Base-by-base conservation (phyloP, 2,113 vertebrate genomes). In the Epinephelus moara region DNA sequence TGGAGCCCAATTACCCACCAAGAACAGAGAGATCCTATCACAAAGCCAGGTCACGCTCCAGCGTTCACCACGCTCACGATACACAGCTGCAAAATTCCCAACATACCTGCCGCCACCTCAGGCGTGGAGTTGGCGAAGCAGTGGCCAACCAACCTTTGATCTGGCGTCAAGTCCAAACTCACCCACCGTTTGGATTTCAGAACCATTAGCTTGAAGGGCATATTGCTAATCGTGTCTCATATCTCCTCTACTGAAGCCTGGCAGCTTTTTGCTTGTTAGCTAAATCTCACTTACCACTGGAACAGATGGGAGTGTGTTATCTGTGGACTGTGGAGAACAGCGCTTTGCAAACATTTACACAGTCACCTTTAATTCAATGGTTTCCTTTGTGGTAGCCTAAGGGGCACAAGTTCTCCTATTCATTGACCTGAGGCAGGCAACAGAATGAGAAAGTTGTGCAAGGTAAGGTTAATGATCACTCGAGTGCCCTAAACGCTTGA, bases 1-100 rank as follows among this genome's bases (percentile, higher is more conserved):
- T 78, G 68, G 92, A 93, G 93, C 89, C 91, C 93, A 94, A 94
- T 94, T 95, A 94, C 89, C 82, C 80, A 66, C 55, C 55, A 78
- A 90, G 88, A 92, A 90, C 91, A 88, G 78, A 86, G 77, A 85
- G 86, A 91, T 92, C 84, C 88, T 83, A 92, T 94, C 90, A 81
- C 88, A 89, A 90, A 91, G 84, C 77, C 27, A 47, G 75, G 88
- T 86, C 87, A 91, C 53, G 86, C 89, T 92, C 76, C 64, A 86
- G 70, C 81, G 89, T 88, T 81, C 87, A 75, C 85, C 68, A 47
- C 15, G 52, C 70, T 73, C 74, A 80, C 75, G 70, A 69, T 81
- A 72, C 74, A 81, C 59, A 59, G 25, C 79, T 63, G 62, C 59
- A 74, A 85, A 81, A 90, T 91, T 93, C 90, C 74, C 79, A 55